Evolutionary conservation across 1,140 invertebrate species (phyloP), one percentile per base, ranked within the genome.

Genomic region (Drosophila willistoni): DNA sequence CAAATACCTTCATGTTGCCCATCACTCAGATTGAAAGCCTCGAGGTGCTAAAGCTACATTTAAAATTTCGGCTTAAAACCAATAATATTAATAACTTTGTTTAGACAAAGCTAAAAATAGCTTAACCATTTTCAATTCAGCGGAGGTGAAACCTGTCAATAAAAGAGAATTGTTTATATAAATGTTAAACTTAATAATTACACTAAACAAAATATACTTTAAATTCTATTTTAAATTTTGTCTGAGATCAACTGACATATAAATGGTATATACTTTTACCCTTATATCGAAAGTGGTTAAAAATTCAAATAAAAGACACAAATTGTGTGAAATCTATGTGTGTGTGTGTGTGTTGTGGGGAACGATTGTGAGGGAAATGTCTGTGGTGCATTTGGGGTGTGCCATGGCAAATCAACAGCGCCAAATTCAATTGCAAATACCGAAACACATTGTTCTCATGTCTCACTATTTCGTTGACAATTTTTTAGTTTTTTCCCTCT

Each of bases 401-500:
- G 61, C 71, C 74, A 78, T 74, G 64, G 72, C 74, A 81, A 71
- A 85, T 81, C 71, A 81, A 86, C 64, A 82, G 75, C 62, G 69
- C 63, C 39, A 82, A 81, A 87, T 87, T 86, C 83, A 76, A 86
- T 87, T 86, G 79, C 75, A 86, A 87, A 86, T 87, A 82, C 68
- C 68, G 67, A 79, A 86, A 82, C 67, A 76, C 71, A 82, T 87
- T 79, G 79, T 85, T 75, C 78, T 81, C 81, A 56, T 78, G 75
- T 69, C 71, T 64, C 71, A 62, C 71, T 82, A 76, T 86, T 82
- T 79, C 68, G 75, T 36, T 86, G 82, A 81, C 71, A 75, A 73
- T 76, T 86, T 87, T 81, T 66, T 75, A 81, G 54, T 34, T 22
- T 33, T 39, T 68, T 72, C 68, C 5, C 13, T 7, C 6, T 62